Base-by-base conservation (phyloP, 2,888 invertebrate species). In the Arge pagana region DNA sequence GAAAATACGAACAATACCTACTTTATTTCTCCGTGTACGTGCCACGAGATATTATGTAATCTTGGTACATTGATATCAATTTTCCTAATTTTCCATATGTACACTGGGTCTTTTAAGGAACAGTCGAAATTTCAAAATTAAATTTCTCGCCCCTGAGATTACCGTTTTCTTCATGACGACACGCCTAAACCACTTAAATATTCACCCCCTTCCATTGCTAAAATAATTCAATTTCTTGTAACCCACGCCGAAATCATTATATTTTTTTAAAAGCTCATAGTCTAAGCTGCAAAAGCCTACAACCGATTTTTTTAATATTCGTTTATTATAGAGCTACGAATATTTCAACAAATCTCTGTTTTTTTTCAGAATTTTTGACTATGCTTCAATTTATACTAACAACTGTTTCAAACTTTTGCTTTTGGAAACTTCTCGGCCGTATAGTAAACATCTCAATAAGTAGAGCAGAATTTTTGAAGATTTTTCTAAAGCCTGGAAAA, bases 181-280 rank as follows among this genome's bases (percentile, higher is more conserved):
- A 50, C 40, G 19, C 40, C 6, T 50, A 35, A 52, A 37, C 43
- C 48, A 30, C 18, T 52, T 19, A 45, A 48, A 37, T 48, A 37
- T 48, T 52, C 45, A 23, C 45, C 45, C 43, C 31, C 19, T 52
- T 52, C 48, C 43, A 45, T 36, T 52, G 30, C 48, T 48, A 16
- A 39, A 52, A 48, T 52, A 52, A 37, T 52, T 52, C 52, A 52
- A 52, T 45, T 43, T 43, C 39, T 52, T 21, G 30, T 21, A 30
- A 30, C 48, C 42, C 37, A 37, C 52, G 6, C 48, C 24, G 45
- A 52, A 37, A 21, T 39, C 37, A 36, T 45, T 37, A 52, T 52
- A 39, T 36, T 30, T 31, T 39, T 52, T 52, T 26, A 45, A 52
- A 52, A 52, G 48, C 39, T 52, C 24, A 28, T 37, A 30, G 36